A percentile compares a stretch with the other conserved stretches of the same genome.
These are phyloP conservation scores for Nephrocerus scutellatus DNA, from an alignment of 2,888 invertebrate species.

Conservation along the genomic window DNA sequence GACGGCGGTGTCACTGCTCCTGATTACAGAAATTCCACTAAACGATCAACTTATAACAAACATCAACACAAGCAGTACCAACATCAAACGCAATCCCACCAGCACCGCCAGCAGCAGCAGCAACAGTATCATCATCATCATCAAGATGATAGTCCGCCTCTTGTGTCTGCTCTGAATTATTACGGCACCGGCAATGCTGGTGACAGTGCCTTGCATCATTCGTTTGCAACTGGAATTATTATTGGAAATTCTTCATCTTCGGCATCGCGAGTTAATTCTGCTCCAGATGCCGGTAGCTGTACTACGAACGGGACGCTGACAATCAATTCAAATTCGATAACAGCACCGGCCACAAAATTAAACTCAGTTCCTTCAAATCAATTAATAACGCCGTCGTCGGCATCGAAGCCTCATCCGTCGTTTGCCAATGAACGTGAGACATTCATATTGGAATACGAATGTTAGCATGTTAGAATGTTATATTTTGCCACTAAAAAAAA, in stretches of 20 bases:
- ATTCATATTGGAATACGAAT: conserved; percentile 44
- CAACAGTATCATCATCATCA: conserved; percentile 7
- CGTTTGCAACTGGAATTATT: too few species aligned
- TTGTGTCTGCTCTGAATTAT: conserved; percentile 29
- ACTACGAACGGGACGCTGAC: too few species aligned
- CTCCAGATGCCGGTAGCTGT: too few species aligned
- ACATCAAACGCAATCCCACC: conserved; percentile 11
- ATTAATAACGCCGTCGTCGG: conserved; percentile 12
- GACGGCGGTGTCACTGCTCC: conserved; percentile 19
- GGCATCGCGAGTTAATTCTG: too few species aligned
- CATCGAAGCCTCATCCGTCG: conserved; percentile 10
- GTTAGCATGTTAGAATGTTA: conserved; percentile 43
- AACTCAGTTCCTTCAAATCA: too few species aligned
- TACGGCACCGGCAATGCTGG: conserved; percentile 28
- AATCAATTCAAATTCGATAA: too few species aligned
- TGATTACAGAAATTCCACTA: conserved; percentile 16
- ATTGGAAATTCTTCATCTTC: too few species aligned
- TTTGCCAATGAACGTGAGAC: conserved; percentile 32
- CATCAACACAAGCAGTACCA: conserved; percentile 5
- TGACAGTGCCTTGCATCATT: too few species aligned
- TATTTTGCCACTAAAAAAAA: too few species aligned
- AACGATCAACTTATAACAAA: conserved; percentile 9
- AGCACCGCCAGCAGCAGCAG: conserved; percentile 13
- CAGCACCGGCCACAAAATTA: too few species aligned
- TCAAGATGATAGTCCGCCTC: conserved; percentile 11